A percentile compares a stretch with the other conserved stretches of the same genome.
Conservation (phyloP, 1,140 invertebrate species). For the Gryllus bimaculatus region DNA sequence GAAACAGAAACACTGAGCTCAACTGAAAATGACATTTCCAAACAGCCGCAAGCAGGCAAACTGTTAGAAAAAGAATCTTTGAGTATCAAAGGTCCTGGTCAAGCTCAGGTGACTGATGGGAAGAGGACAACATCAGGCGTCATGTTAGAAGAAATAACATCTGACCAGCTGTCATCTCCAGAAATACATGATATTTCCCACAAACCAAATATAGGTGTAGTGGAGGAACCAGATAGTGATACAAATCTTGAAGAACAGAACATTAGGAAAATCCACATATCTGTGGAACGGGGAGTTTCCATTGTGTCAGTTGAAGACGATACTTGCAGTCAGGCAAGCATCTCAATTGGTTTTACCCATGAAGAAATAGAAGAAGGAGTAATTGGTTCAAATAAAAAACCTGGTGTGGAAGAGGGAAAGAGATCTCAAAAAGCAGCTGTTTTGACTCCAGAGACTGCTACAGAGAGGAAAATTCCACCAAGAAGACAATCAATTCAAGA, state of each 20-base stretch:
- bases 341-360: slow-evolving; percentile 46
- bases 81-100: slow-evolving; percentile 34
- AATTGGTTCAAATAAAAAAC: not conserved
- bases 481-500: too few species aligned
- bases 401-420: not conserved
- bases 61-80: slow-evolving; percentile 45
- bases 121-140: slow-evolving; percentile 38
- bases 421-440: not conserved
- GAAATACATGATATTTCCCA: slow-evolving; percentile 16
- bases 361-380: slow-evolving; percentile 34
- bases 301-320: slow-evolving; percentile 56
- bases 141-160: slow-evolving; percentile 38
- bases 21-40: not conserved
- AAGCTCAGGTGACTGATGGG: not conserved
- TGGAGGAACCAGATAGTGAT: slow-evolving; percentile 37
- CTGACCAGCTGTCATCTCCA: not conserved
- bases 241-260: slow-evolving; percentile 14
- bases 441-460: not conserved
- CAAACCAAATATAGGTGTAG: slow-evolving; percentile 26
- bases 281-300: slow-evolving; percentile 45
- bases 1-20: not conserved
- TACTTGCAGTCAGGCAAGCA: slow-evolving; percentile 37
- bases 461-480: not conserved
- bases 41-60: not conserved
- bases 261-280: slow-evolving; percentile 27